Conservation (phyloP, 1,140 invertebrate genomes). For the Eriocheir sinensis region DNA sequence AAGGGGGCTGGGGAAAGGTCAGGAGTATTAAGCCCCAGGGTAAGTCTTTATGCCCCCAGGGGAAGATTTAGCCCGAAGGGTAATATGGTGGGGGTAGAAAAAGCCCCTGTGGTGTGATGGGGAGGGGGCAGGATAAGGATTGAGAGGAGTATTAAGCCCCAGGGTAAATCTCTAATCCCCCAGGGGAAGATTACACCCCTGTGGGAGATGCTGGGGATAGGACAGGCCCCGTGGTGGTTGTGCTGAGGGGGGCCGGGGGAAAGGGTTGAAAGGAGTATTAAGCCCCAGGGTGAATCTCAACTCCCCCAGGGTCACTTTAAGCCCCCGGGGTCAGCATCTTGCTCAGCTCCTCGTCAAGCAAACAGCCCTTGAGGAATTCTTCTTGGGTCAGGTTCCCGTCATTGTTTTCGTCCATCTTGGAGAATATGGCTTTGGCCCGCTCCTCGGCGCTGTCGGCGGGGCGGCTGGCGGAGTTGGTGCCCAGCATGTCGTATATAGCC, state of each 20-base stretch:
- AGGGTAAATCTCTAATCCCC: too few relatives aligned
- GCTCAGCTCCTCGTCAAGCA: slow-evolving; percentile 98
- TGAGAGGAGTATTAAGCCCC: too few relatives aligned
- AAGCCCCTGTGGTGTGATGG: neutral
- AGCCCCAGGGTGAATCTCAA: too few relatives aligned
- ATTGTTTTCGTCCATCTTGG: slow-evolving; percentile 99
- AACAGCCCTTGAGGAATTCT: slow-evolving; percentile 99
- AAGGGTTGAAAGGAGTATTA: too few relatives aligned
- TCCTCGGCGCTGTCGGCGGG: slow-evolving; percentile 97
- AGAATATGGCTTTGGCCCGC: slow-evolving; percentile 98
- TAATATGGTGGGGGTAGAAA: too few relatives aligned
- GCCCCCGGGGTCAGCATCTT: slow-evolving; percentile 92
- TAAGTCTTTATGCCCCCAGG: too few relatives aligned
- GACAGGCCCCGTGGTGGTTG: neutral
- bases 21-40: too few relatives aligned
- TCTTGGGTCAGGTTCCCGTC: slow-evolving; percentile 98
- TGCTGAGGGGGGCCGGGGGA: neutral
- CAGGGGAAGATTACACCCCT: too few relatives aligned
- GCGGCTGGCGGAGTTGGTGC: slow-evolving; percentile 95
- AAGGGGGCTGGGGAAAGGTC: too few relatives aligned
- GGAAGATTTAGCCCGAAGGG: too few relatives aligned
- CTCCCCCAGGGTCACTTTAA: slow-evolving; percentile 45
- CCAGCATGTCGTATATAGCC: slow-evolving; percentile 87
- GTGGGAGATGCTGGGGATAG: too few relatives aligned
- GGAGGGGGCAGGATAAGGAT: neutral